Percentiles rank a stretch among this genome's conserved stretches.
Conservation (phyloP, 1,140 invertebrate species). For the Phortica variegata region DNA sequence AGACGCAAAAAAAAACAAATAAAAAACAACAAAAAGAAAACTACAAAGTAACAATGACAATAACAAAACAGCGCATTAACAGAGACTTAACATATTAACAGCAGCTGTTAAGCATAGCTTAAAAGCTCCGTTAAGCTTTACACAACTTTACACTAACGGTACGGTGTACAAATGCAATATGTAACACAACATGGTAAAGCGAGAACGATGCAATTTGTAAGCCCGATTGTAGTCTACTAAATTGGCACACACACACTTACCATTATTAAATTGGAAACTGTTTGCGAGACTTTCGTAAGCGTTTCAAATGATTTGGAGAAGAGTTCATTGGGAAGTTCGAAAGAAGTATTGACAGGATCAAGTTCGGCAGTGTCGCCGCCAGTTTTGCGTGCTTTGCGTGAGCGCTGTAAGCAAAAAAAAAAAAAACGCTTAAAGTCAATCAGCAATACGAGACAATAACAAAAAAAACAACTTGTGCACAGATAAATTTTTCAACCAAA, state of each 20-base stretch:
- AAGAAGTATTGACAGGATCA: conserved; percentile 63
- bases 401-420: conserved; percentile 9
- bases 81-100: too few relatives aligned
- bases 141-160: too few relatives aligned
- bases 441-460: too few relatives aligned
- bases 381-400: conserved; percentile 31
- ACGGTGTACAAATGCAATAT: too few relatives aligned
- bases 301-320: conserved; percentile 71
- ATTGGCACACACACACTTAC: conserved; percentile 61
- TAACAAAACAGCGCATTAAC: neutral
- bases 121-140: too few relatives aligned
- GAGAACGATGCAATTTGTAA: too few relatives aligned
- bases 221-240: too few relatives aligned
- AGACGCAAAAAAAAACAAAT: conserved; percentile 1
- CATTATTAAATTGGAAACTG: conserved; percentile 68
- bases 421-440: too few relatives aligned
- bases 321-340: conserved; percentile 67
- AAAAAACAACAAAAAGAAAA: conserved; percentile 4
- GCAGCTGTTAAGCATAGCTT: too few relatives aligned
- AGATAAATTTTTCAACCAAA: too few relatives aligned
- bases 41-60: neutral
- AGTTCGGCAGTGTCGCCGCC: conserved; percentile 68
- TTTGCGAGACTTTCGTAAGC: conserved; percentile 69
- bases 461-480: too few relatives aligned
- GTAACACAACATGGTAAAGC: too few relatives aligned